phyloP scores from a whole-genome alignment of 92 coral and sea anemone species.

The Diadumene lineata region DNA sequence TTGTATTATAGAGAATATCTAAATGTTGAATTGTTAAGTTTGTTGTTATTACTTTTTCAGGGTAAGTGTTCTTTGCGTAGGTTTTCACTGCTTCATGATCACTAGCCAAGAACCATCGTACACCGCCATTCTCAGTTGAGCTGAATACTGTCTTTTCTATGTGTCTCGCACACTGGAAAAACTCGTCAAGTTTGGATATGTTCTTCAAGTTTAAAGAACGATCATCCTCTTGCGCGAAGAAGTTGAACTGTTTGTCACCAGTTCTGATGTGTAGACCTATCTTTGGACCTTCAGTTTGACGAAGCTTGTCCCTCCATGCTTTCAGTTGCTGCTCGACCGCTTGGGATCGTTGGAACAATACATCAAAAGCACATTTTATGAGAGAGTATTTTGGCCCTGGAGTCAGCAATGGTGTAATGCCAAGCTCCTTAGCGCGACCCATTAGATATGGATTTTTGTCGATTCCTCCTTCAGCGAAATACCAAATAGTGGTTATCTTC shows the following conservation, averaged over 20 bases:
- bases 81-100: constrained; percentile 64
- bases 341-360: constrained; percentile 70
- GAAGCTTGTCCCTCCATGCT: constrained; percentile 37
- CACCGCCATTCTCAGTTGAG: background rate
- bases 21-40: constrained; percentile 70
- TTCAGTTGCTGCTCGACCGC: constrained; percentile 47
- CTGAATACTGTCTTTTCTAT: constrained; percentile 52
- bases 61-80: constrained; percentile 52
- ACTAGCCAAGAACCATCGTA: constrained; percentile 84
- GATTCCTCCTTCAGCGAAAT: constrained; percentile 77
- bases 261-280: constrained; percentile 84
- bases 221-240: constrained; percentile 49
- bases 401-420: constrained; percentile 58
- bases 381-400: constrained; percentile 55
- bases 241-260: constrained; percentile 78
- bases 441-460: constrained; percentile 57
- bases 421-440: constrained; percentile 59
- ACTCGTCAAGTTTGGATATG: constrained; percentile 32
- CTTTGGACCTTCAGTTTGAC: constrained; percentile 39
- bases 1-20: constrained; percentile 67
- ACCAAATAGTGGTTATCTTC: constrained; percentile 78
- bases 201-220: constrained; percentile 41
- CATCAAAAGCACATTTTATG: constrained; percentile 85
- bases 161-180: constrained; percentile 71
- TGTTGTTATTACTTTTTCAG: constrained; percentile 66